Base-by-base conservation (phyloP, 2,797 vertebrate genomes). In the Oryzias sinensis region DNA sequence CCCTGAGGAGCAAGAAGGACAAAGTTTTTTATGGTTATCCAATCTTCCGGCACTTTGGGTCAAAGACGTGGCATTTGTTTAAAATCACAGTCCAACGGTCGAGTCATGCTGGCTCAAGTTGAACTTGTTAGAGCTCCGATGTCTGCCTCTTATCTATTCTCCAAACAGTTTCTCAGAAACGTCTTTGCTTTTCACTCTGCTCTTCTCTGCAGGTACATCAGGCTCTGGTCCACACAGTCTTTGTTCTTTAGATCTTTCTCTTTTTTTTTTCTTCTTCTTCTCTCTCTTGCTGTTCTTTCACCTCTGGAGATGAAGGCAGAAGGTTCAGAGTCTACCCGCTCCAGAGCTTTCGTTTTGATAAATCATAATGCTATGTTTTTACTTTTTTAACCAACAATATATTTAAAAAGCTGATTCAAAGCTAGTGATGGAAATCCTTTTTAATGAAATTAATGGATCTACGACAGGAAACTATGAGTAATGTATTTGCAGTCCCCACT, bases 1-100 rank as follows among this genome's bases (percentile, higher is more conserved):
- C 43, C 93, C 93, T 96, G 60, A 49, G 65, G 70, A 56, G 76
- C 51, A 70, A 56, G 66, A 55, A 22, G 25, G 46, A 62, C 18
- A 60, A 42, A 82, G 47, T 14, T 20, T 53, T 59, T 8, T 65
- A 17, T 53, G 24, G 14, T 47, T 16, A 60, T n/a, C 37, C n/a
- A 4, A 42, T 0, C 22, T 18, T 22, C 33, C 33, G 11, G 9
- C 9, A 2, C 33, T 37, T 37, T 37, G 33, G 33, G 9, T 37
- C 33, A 37, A 33, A 33, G 27, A 22, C 20, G 20, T 22, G 20
- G 20, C 20, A 22, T 22, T 22, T 22, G 20, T 29, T 29, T 29
- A 7, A 29, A 29, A 29, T 29, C 7, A 29, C 2, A 7, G 33
- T 11, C 33, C 33, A 13, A 11, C 11, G 33, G 33, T 37, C 9